A percentile compares a stretch with the other conserved stretches of the same genome.
Conservation (phyloP, 2,113 vertebrate genomes). For the Peucedramus taeniatus region DNA sequence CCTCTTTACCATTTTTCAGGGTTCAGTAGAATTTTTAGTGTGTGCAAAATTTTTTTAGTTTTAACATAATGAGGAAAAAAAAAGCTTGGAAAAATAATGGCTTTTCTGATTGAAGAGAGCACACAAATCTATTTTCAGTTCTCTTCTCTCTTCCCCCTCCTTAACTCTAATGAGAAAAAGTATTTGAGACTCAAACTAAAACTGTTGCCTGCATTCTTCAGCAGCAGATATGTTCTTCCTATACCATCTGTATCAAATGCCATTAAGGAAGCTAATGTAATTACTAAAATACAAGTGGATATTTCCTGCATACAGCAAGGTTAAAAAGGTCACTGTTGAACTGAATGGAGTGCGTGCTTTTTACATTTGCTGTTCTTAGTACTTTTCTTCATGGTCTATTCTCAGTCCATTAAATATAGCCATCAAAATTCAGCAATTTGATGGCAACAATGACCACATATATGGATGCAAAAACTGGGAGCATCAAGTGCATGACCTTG, state of each 20-base stretch:
- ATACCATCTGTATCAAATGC: conserved; percentile 53
- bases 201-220: conserved; percentile 36
- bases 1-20: background rate
- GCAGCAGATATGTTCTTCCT: conserved; percentile 14
- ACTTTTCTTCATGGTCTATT: conserved; percentile 48
- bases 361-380: conserved; percentile 26
- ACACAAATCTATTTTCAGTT: background rate
- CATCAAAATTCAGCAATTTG: conserved; percentile 69
- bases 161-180: background rate
- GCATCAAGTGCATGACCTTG: conserved; percentile 73
- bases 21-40: background rate
- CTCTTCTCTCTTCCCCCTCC: background rate
- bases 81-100: background rate
- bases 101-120: background rate
- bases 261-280: conserved; percentile 55
- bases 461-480: conserved; percentile 67
- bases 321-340: conserved; percentile 42
- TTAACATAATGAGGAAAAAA: background rate
- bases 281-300: conserved; percentile 63
- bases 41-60: background rate
- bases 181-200: background rate
- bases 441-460: conserved; percentile 78
- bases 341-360: background rate
- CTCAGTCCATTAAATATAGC: conserved; percentile 62
- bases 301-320: conserved; percentile 59